A percentile compares a stretch with the other conserved stretches of the same genome.
Evolutionary conservation across 2,888 invertebrate species (phyloP).

Genomic region (Spisula subtruncata): DNA sequence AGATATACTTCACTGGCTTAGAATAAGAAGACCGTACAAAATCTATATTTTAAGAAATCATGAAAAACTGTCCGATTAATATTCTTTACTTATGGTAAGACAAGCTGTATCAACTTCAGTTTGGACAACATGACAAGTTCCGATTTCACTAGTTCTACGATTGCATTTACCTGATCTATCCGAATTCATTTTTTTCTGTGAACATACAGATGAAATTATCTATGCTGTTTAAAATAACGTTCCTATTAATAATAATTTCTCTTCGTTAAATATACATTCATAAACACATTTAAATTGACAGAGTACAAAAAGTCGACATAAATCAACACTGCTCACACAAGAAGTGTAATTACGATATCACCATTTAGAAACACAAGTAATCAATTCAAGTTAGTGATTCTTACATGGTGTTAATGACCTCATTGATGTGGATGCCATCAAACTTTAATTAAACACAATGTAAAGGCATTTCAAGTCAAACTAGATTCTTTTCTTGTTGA

Average conservation of each 20-base stretch:
- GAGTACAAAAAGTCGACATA: not conserved
- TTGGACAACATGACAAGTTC: too few species aligned
- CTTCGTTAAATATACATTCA: not conserved
- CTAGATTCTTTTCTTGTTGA: too few species aligned
- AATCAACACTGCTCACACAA: not conserved
- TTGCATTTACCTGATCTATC: too few species aligned
- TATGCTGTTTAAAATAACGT: not conserved
- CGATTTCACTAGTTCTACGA: too few species aligned
- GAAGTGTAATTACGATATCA: not conserved
- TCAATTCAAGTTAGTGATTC: not conserved
- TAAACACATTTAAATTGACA: not conserved
- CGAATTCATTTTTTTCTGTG: not conserved
- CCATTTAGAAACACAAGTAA: not conserved
- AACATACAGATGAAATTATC: not conserved
- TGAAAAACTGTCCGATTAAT: too few species aligned
- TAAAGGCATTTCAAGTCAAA: not conserved
- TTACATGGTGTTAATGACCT: not conserved
- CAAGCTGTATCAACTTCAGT: too few species aligned
- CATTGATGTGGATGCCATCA: not conserved
- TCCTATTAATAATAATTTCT: not conserved
- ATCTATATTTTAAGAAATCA: too few species aligned
- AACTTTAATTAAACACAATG: not conserved
- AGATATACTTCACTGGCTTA: too few species aligned
- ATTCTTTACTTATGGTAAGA: too few species aligned
- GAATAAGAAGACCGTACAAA: too few species aligned